Evolutionary conservation across 2,888 invertebrate species (phyloP).

Genomic region (Keiferia lycopersicella): DNA sequence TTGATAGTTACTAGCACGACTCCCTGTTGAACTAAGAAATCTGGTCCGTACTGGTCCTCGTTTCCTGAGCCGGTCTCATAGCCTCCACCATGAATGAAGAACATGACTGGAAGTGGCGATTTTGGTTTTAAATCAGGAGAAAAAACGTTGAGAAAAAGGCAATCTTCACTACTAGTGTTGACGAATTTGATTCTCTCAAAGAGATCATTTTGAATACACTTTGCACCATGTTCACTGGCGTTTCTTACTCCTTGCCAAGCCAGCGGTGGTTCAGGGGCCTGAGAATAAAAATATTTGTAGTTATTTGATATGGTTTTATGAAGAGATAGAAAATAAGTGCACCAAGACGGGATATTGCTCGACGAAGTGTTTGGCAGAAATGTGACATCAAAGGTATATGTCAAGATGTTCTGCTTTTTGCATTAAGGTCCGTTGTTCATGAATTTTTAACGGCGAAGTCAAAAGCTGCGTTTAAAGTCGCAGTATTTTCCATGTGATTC

Average conservation of each 20-base stretch:
- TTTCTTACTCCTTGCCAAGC: conserved; percentile 54
- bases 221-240: conserved; percentile 50
- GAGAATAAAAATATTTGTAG: conserved; percentile 16
- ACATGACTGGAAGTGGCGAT: conserved; percentile 50
- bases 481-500: too few species aligned
- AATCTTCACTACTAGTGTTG: conserved; percentile 50
- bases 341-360: too few species aligned
- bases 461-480: too few species aligned
- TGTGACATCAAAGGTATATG: too few species aligned
- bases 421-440: too few species aligned
- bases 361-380: too few species aligned
- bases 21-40: conserved; percentile 49
- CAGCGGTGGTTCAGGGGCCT: conserved; percentile 49
- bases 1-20: conserved; percentile 56
- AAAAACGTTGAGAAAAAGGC: conserved; percentile 55
- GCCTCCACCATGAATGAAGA: conserved; percentile 57
- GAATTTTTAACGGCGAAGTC: too few species aligned
- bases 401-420: too few species aligned
- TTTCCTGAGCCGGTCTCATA: conserved; percentile 52
- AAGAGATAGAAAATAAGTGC: not conserved
- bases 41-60: conserved; percentile 49
- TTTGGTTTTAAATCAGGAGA: conserved; percentile 42
- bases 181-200: conserved; percentile 34
- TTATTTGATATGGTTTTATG: too few species aligned
- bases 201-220: conserved; percentile 48